Evolutionary conservation across 2,797 vertebrate genomes (phyloP), one percentile per base, ranked within the genome.

Genomic region (Dromococcyx pavoninus): DNA sequence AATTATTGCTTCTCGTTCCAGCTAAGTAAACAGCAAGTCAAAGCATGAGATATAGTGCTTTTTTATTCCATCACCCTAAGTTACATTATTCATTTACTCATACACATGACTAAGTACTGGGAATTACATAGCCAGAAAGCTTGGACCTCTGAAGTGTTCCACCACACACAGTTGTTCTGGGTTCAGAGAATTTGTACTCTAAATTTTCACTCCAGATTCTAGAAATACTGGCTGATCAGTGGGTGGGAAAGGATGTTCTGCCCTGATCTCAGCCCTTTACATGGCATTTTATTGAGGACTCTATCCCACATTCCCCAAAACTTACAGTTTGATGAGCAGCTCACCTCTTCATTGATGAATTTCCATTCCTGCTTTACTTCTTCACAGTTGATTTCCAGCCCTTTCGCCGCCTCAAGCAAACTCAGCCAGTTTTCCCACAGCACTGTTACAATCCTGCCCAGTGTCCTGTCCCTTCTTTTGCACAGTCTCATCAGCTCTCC

Each of bases 341-440:
- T 97, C 96, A 99, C 99, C 69, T 98, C 98, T 91, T 97, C 95
- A 48, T 86, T 98, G 96, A 99, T 94, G 56, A 98, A 93, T 15
- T 97, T 98, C 99, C 99, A 99, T 33, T 99, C 98, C 35, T 95
- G 91, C 43, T 98, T 98, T 51, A 97, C 98, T 8, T 98, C 98
- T 64, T 97, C 97, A 27, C 98, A 98, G 54, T 97, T 98, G 30
- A 96, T 70, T 22, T 97, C 97, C 97, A 99, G 98, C 54, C 97
- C 97, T 73, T 67, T 95, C 0, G 97, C 96, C 25, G 96, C 96
- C 41, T 97, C 97, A 5, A 97, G 97, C 43, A 99, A 95, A 75
- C 87, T 80, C 44, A 98, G 96, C 78, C 98, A 97, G 11, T 97
- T 97, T 72, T 97, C 98, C 98, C 98, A 99, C 43, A 98, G 65